phyloP scores from a whole-genome alignment of 2,797 vertebrate genomes.

The Crax fasciolata region DNA sequence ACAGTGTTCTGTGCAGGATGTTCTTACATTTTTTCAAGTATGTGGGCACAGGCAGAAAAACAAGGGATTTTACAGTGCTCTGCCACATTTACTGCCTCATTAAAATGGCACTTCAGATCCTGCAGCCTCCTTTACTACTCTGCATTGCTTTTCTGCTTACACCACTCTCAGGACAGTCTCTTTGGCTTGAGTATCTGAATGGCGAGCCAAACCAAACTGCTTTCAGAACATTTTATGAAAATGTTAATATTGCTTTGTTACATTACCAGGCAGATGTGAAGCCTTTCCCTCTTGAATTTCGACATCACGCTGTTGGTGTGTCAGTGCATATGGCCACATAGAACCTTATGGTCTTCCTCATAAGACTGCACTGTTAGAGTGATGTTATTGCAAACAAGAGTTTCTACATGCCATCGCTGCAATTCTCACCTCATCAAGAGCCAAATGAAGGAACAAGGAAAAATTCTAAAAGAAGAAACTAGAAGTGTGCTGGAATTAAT shows the following conservation, averaged over 20 bases:
- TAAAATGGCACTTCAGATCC: background rate
- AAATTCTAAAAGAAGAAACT: conserved; percentile 10
- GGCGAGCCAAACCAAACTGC: conserved; percentile 64
- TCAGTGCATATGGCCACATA: background rate
- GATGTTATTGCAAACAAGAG: background rate
- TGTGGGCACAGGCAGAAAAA: background rate
- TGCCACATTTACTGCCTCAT: background rate
- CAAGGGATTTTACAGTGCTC: background rate
- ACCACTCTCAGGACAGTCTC: conserved; percentile 49
- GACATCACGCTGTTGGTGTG: background rate
- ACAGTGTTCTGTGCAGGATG: too few relatives aligned
- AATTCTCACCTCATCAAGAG: conserved; percentile 40
- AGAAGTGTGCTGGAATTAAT: conserved; percentile 54
- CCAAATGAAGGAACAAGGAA: conserved; percentile 1
- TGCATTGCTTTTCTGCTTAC: conserved; percentile 19
- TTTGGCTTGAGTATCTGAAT: background rate
- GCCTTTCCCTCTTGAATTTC: conserved; percentile 7
- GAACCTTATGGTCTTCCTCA: background rate
- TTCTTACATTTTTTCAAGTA: background rate
- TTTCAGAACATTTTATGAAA: conserved; percentile 58
- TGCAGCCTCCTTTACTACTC: background rate
- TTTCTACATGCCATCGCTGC: background rate
- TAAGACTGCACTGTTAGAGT: background rate
- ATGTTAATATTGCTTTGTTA: conserved; percentile 58
- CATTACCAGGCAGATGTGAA: conserved; percentile 45